phyloP scores from a whole-genome alignment of 1,140 invertebrate genomes.

The Lepidurus apus region DNA sequence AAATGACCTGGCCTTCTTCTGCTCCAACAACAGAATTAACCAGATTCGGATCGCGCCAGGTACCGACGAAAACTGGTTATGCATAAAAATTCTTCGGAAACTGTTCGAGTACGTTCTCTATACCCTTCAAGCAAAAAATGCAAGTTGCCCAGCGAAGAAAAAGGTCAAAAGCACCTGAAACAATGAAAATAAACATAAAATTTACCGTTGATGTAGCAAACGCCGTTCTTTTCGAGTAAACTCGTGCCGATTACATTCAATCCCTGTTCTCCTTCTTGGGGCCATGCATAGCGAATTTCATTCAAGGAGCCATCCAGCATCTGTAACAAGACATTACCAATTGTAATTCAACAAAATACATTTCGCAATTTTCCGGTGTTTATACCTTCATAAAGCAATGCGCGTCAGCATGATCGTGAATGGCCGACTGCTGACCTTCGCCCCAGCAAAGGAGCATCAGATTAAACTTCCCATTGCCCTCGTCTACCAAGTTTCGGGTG shows the following conservation, averaged over 20 bases:
- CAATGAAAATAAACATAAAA: neutral
- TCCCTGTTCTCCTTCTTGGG: conserved; percentile 45
- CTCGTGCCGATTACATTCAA: conserved; percentile 58
- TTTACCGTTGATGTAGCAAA: conserved; percentile 94
- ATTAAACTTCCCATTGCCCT: conserved; percentile 96
- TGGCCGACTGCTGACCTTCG: conserved; percentile 85
- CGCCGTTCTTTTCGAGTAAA: conserved; percentile 63
- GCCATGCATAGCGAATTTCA: conserved; percentile 70
- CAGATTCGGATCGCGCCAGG: neutral
- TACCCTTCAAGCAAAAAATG: no score
- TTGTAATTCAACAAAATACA: conserved; percentile 16
- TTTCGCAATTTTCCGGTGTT: conserved; percentile 36
- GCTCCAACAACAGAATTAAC: neutral
- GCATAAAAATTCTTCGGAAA: neutral
- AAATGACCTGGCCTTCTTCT: conserved; percentile 1
- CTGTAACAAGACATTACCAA: conserved; percentile 35
- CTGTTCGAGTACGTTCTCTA: neutral
- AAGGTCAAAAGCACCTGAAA: no score
- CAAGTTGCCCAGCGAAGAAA: no score
- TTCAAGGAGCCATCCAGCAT: conserved; percentile 52
- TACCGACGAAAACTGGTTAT: neutral
- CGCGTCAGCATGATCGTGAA: conserved; percentile 93
- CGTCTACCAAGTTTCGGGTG: conserved; percentile 87
- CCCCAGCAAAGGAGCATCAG: conserved; percentile 96
- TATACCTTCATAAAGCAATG: conserved; percentile 94